Percentiles rank a stretch among this genome's conserved stretches.
Conservation (phyloP, 2,888 invertebrate species). For the Parthenolecanium corni region DNA sequence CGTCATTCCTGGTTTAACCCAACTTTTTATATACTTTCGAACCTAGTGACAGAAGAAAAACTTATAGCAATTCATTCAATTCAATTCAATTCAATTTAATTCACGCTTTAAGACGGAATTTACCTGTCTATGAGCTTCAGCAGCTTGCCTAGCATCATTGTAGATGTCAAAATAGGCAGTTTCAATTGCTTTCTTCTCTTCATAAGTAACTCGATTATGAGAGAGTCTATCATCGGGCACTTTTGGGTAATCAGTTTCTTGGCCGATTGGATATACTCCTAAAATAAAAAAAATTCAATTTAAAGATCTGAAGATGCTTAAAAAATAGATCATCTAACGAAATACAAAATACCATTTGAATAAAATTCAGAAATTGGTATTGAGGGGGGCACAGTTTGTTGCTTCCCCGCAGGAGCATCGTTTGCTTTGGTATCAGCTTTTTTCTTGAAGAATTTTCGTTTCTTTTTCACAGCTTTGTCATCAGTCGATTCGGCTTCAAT, state of each 20-base stretch:
- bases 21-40: slow-evolving; percentile 77
- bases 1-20: slow-evolving; percentile 96
- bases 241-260: slow-evolving; percentile 72
- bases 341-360: slow-evolving; percentile 50
- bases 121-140: slow-evolving; percentile 93
- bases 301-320: neutral
- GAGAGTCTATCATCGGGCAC: slow-evolving; percentile 73
- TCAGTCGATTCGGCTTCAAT: slow-evolving; percentile 26
- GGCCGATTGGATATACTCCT: slow-evolving; percentile 72
- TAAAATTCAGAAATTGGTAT: slow-evolving; percentile 75
- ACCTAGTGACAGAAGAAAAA: slow-evolving; percentile 55
- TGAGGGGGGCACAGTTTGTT: slow-evolving; percentile 75
- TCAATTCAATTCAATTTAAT: no score
- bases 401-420: slow-evolving; percentile 37
- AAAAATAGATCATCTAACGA: neutral
- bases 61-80: no score
- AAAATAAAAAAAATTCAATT: neutral
- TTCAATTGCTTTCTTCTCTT: slow-evolving; percentile 83
- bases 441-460: slow-evolving; percentile 29
- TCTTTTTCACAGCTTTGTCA: slow-evolving; percentile 29
- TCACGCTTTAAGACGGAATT: neutral
- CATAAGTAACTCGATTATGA: slow-evolving; percentile 69
- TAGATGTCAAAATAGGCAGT: slow-evolving; percentile 84
- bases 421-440: slow-evolving; percentile 33
- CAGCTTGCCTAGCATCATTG: slow-evolving; percentile 86